Evolutionary conservation across 2,797 vertebrate genomes (phyloP).

Genomic region (Periophthalmus magnuspinnatus): DNA sequence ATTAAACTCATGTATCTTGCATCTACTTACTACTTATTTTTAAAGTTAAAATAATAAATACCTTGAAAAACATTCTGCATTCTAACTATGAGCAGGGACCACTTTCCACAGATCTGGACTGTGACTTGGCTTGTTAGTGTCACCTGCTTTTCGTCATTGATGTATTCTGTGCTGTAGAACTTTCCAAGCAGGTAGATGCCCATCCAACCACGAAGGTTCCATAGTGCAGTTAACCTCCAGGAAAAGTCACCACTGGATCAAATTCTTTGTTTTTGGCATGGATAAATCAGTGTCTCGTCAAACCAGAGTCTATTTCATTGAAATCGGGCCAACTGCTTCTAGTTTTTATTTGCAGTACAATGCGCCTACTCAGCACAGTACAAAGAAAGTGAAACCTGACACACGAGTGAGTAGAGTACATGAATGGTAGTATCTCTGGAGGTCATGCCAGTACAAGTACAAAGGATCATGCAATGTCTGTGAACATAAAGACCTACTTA

Average conservation of each 20-base stretch:
- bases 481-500: background rate
- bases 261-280: background rate
- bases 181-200: too few species aligned
- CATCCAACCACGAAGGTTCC: too few species aligned
- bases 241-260: background rate
- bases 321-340: background rate
- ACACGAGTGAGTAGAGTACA: background rate
- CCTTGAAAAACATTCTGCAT: too few species aligned
- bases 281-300: background rate
- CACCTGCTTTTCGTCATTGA: too few species aligned
- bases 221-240: background rate
- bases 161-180: too few species aligned
- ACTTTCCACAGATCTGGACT: too few species aligned
- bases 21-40: too few species aligned
- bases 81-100: too few species aligned
- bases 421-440: conserved; percentile 6
- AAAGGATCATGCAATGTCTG: conserved; percentile 1
- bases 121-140: too few species aligned
- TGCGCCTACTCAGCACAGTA: background rate
- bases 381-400: conserved; percentile 8
- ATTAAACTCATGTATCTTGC: too few species aligned
- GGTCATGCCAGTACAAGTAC: background rate
- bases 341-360: conserved; percentile 5
- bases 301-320: background rate
- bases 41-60: too few species aligned